Evolutionary conservation across 2,113 vertebrate species (phyloP), one percentile per base, ranked within the genome.

Genomic region (Todiramphus chloris): DNA sequence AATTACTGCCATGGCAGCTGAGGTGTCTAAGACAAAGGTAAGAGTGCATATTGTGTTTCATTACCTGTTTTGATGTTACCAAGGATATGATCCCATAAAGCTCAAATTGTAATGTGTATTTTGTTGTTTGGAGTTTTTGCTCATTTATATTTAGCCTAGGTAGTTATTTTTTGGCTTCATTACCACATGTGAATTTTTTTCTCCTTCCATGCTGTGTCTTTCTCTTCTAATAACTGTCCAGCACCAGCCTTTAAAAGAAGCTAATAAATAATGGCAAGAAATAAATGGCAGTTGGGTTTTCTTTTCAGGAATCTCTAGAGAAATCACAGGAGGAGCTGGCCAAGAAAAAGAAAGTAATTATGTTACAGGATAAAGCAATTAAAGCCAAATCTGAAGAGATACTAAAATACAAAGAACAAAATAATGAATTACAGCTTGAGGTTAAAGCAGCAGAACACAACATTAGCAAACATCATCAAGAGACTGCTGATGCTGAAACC

Each of bases 361-460:
- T 96, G 69, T 86, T 98, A 39, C 98, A 99, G 48, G 98, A 99
- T 93, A 97, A 98, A 75, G 98, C 98, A 51, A 98, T 99, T 96
- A 98, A 98, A 98, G 97, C 51, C 13, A 99, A 99, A 92, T 98
- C 64, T n/a, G 83, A 92, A 28, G 98, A 99, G 95, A 96, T 96
- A 9, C 96, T 88, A 73, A 98, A 98, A 66, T 97, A 98, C 33
- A 97, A 97, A 72, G 98, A 99, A 81, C 97, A 98, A 93, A 99
- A 96, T 89, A 99, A 99, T 69, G 98, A 99, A 31, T 97, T 98
- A 19, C 98, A 99, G 70, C 98, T 99, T 83, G 98, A 99, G 96
- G 93, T 99, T 94, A 99, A 99, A 96, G 98, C 98, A 75, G 93
- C 99, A 62, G 98, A 99, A 15, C 98, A 99, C 92, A 98, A 97